Evolutionary conservation across 1,140 invertebrate species (phyloP), one percentile per base, ranked within the genome.

Genomic region (Pseudomyrmex dendroicus): DNA sequence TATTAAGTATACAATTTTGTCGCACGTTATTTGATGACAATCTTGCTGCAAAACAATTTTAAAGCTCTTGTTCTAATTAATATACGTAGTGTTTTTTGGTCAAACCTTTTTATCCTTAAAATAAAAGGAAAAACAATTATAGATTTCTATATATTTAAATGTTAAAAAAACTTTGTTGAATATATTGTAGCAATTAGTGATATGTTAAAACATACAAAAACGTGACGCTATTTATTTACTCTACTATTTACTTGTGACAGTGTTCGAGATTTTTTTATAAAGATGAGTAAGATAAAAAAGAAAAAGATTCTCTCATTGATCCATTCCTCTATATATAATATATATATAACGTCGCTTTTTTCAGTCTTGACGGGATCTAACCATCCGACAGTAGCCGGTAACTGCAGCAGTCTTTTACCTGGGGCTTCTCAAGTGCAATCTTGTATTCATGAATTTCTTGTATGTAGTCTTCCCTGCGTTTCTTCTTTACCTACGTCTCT

Each of bases 371-470:
- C 56, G 59, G 12, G 82, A 78, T 86, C 73, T 64, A 72, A 17
- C 78, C 73, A 70, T 62, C 78, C 44, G 73, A 73, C 86, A 74
- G 82, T 84, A 86, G 88, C 86, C 76, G n/a, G 77, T 83, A 89
- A 89, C 76, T 80, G 80, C 77, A 88, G 83, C 70, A 83, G 82
- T 66, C 78, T 83, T 85, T 87, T 89, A 89, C 85, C 83, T 82
- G 89, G 68, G 84, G 88, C 88, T 86, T 78, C 85, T 83, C 88
- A 73, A 89, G 85, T 87, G 89, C 85, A 90, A 90, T 91, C 89
- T 90, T 89, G 90, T 90, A 91, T 91, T 91, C 90, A 91, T 91
- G 90, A 91, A 90, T 91, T 91, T 89, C 89, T 90, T 86, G 83
- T 90, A 89, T 73, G 86, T 80, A 83, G 83, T 54, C 86, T 83